A percentile compares a stretch with the other conserved stretches of the same genome.
phyloP scores from a whole-genome alignment of 2,113 vertebrate species.

The Suricata suricatta region DNA sequence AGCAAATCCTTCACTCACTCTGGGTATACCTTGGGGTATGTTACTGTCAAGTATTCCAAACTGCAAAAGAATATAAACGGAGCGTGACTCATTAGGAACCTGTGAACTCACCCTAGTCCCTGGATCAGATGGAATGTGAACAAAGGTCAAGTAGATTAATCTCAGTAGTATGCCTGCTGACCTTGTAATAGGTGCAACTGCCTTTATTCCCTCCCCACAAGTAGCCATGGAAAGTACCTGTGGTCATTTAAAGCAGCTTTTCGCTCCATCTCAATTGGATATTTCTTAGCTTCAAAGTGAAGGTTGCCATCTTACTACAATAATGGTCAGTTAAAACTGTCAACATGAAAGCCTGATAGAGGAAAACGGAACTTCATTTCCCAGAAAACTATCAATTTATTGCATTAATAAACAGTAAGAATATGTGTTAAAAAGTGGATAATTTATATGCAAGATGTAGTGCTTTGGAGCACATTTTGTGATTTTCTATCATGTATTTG shows the following conservation, averaged over 20 bases:
- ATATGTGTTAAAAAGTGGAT: not conserved
- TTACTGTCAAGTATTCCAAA: slow-evolving; percentile 44
- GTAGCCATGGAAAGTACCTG: not conserved
- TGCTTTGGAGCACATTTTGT: not conserved
- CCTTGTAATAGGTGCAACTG: not conserved
- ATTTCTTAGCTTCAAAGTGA: slow-evolving; percentile 35
- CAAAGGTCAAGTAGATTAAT: slow-evolving; percentile 63
- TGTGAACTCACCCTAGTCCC: slow-evolving; percentile 49
- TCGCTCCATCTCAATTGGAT: not conserved
- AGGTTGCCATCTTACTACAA: slow-evolving; percentile 17
- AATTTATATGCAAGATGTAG: not conserved
- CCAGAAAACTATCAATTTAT: not conserved
- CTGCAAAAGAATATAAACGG: slow-evolving; percentile 53
- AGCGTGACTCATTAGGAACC: slow-evolving; percentile 60
- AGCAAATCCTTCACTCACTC: slow-evolving; percentile 33
- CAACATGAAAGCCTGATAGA: not conserved
- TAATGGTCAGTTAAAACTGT: not conserved
- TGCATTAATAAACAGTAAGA: not conserved
- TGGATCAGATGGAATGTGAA: slow-evolving; percentile 63
- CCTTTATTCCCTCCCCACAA: not conserved
- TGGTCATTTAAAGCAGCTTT: slow-evolving; percentile 4
- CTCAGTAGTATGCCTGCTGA: not conserved
- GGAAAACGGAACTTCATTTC: not conserved
- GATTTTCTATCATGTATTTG: not conserved
- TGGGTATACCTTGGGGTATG: not conserved